Conservation (phyloP, 2,797 vertebrate species). For the Denticeps clupeoides region DNA sequence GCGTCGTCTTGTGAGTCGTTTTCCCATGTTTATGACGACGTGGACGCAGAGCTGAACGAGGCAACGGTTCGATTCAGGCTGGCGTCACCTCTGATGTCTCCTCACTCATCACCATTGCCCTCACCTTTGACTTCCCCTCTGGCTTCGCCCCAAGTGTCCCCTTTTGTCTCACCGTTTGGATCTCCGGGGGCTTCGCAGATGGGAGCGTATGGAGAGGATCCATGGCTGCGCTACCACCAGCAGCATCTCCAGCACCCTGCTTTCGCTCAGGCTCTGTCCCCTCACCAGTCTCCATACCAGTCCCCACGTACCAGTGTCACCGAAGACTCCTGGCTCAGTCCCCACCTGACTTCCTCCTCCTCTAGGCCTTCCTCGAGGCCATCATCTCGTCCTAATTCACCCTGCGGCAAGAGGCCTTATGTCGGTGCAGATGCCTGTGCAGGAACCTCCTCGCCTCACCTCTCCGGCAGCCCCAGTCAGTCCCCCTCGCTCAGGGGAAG, state of each 20-base stretch:
- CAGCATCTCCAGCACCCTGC: conserved; percentile 51
- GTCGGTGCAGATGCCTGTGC: conserved; percentile 72
- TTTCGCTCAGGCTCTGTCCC: conserved; percentile 53
- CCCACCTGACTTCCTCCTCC: conserved; percentile 50
- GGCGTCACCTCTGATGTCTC: conserved; percentile 72
- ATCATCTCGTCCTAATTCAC: conserved; percentile 82
- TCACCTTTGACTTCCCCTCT: conserved; percentile 67
- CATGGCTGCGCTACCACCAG: conserved; percentile 69
- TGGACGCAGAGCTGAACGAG: conserved; percentile 81
- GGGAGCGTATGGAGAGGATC: conserved; percentile 69
- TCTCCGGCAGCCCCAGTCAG: conserved; percentile 77
- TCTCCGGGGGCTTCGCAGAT: conserved; percentile 62
- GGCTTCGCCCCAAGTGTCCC: conserved; percentile 74
- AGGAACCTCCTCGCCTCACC: conserved; percentile 75
- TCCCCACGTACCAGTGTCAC: conserved; percentile 84
- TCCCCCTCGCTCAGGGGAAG: conserved; percentile 81
- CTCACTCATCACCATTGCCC: conserved; percentile 51
- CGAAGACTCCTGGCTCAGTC: conserved; percentile 84
- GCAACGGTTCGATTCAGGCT: conserved; percentile 71
- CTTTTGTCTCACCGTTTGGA: conserved; percentile 67
- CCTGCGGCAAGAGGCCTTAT: conserved; percentile 85
- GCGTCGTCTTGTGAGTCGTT: conserved; percentile 93
- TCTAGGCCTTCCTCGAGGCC: conserved; percentile 80
- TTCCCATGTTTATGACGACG: conserved; percentile 79
- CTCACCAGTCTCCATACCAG: conserved; percentile 76